Base-by-base conservation (phyloP, 2,888 invertebrate genomes). In the Acrobasis consociella region DNA sequence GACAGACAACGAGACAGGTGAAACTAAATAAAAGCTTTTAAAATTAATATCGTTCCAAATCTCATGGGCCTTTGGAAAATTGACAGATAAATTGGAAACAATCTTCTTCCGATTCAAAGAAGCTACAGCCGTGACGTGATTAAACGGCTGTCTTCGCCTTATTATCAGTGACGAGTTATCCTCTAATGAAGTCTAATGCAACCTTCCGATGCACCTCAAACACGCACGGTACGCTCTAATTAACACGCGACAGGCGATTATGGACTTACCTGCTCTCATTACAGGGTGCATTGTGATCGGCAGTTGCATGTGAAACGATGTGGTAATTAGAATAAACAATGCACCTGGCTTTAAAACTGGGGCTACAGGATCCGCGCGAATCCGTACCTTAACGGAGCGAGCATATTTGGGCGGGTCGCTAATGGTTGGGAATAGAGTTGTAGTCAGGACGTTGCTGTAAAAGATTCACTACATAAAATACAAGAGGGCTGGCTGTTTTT, bases 141-240 rank as follows among this genome's bases (percentile, higher is more conserved):
- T 42, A 22, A 17, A 22, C 42, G 17, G 16, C 13, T 55, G 55
- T 55, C 22, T 56, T 39, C 42, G 16, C 46, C 42, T 56, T 56
- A 46, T 56, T 56, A 56, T 56, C 56, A 13, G n/a, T 17, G 56
- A 56, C n/a, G 42, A 42, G 38, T 16, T 56, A 56, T 42, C 56
- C 53, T 16, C 49, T 60, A 50, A 60, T 64, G 64, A 64, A 66
- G 64, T 72, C 68, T 70, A 76, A 74, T 72, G 80, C 75, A 78
- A 77, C 76, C 78, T 82, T 79, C 76, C 75, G 76, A 78, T 83
- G 80, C 81, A 78, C 74, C 66, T 65, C 64, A 62, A 67, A 68
- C 75, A 78, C 73, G 76, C 76, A 75, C 70, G 69, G 65, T 69
- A 73, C 76, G 81, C 79, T 83, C 82, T 82, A 72, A 77, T 81